Conservation (phyloP, 2,888 invertebrate genomes). For the Neoascia interrupta region DNA sequence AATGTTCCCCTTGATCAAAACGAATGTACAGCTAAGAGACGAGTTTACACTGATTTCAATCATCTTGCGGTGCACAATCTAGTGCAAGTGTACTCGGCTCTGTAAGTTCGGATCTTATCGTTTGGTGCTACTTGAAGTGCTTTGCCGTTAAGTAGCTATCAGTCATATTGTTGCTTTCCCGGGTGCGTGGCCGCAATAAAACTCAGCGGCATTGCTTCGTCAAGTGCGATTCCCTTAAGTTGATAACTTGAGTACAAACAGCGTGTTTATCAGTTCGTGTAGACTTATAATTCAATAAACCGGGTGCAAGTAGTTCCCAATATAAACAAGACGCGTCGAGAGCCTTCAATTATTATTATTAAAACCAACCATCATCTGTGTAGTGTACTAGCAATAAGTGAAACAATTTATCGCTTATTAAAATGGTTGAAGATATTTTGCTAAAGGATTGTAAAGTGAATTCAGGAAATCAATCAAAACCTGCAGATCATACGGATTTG, state of each 20-base stretch:
- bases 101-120: slow-evolving; percentile 16
- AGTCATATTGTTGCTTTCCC: slow-evolving; percentile 1
- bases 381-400: neutral
- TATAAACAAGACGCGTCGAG: neutral
- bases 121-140: neutral
- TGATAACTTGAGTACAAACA: neutral
- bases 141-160: slow-evolving; percentile 16
- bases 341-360: neutral
- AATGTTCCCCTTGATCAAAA: neutral
- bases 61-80: neutral
- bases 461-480: slow-evolving; percentile 17
- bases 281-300: neutral
- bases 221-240: neutral
- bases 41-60: neutral
- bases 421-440: slow-evolving; percentile 54
- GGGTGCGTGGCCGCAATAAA: neutral
- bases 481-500: neutral
- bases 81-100: slow-evolving; percentile 21
- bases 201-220: neutral
- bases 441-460: slow-evolving; percentile 32
- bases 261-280: neutral
- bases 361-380: neutral
- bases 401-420: neutral
- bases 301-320: slow-evolving; percentile 3
- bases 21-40: neutral